Conservation (phyloP, 1,140 invertebrate genomes). For the Cydia strobilella region DNA sequence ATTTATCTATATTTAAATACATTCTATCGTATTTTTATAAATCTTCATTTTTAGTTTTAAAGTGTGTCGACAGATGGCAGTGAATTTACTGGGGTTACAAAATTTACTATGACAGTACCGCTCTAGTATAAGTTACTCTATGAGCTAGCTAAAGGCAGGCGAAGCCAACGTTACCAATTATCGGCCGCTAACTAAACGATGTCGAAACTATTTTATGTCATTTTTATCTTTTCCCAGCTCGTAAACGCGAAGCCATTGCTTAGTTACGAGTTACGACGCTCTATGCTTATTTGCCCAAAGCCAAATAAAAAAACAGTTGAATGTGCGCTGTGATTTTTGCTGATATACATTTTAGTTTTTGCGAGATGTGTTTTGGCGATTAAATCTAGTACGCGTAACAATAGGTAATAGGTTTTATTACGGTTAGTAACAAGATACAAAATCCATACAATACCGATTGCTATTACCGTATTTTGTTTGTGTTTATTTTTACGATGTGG, state of each 20-base stretch:
- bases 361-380: background rate
- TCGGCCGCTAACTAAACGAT: background rate
- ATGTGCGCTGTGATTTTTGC: background rate
- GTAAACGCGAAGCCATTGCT: background rate
- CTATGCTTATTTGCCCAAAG: background rate
- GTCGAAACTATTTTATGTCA: slow-evolving; percentile 26
- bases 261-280: too few species aligned
- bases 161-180: slow-evolving; percentile 12
- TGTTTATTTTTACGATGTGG: too few species aligned
- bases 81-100: too few species aligned
- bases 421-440: background rate
- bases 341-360: background rate
- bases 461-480: too few species aligned
- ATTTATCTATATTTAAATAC: too few species aligned
- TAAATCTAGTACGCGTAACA: background rate
- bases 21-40: too few species aligned
- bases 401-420: background rate
- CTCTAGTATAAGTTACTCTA: too few species aligned
- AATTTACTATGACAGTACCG: too few species aligned
- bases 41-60: too few species aligned
- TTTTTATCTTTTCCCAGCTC: slow-evolving; percentile 21
- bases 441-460: background rate
- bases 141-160: background rate
- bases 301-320: background rate
- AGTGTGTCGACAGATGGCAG: too few species aligned